Percentiles rank a stretch among this genome's conserved stretches.
Evolutionary conservation across 2,797 vertebrate species (phyloP).

Genomic region (Onychomys torridus): DNA sequence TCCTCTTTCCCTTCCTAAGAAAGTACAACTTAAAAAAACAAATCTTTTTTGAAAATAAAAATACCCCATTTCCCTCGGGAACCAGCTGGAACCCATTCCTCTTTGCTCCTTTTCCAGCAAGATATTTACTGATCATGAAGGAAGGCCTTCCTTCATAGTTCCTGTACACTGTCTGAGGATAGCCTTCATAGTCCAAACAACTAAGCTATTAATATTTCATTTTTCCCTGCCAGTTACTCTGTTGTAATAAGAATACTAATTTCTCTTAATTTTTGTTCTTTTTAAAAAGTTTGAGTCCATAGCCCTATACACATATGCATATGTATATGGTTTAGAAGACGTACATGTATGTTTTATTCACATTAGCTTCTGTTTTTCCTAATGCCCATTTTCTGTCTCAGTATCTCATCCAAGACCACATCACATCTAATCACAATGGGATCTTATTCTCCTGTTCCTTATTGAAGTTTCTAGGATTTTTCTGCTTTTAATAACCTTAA

Average conservation of each 20-base stretch:
- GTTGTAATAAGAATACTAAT: background rate
- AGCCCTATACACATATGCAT: too few relatives aligned
- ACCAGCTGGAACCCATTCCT: background rate
- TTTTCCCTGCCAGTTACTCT: slow-evolving; percentile 20
- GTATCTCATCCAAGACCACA: background rate
- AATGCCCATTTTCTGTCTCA: background rate
- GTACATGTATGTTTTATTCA: background rate
- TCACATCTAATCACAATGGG: background rate
- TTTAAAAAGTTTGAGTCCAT: background rate
- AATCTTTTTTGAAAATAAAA: slow-evolving; percentile 42
- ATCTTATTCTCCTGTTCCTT: background rate
- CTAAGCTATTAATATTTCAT: background rate
- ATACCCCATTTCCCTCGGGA: background rate
- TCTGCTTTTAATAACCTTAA: background rate
- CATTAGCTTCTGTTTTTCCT: background rate
- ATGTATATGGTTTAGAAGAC: too few relatives aligned
- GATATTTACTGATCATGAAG: background rate
- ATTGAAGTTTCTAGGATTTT: background rate
- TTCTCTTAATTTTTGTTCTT: slow-evolving; percentile 1
- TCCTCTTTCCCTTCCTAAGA: background rate
- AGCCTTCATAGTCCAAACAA: slow-evolving; percentile 30
- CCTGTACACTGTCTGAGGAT: background rate
- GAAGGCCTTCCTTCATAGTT: background rate
- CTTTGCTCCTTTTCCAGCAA: background rate
- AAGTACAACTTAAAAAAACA: slow-evolving; percentile 14